Conservation (phyloP, 2,113 vertebrate genomes). For the Callospermophilus lateralis region DNA sequence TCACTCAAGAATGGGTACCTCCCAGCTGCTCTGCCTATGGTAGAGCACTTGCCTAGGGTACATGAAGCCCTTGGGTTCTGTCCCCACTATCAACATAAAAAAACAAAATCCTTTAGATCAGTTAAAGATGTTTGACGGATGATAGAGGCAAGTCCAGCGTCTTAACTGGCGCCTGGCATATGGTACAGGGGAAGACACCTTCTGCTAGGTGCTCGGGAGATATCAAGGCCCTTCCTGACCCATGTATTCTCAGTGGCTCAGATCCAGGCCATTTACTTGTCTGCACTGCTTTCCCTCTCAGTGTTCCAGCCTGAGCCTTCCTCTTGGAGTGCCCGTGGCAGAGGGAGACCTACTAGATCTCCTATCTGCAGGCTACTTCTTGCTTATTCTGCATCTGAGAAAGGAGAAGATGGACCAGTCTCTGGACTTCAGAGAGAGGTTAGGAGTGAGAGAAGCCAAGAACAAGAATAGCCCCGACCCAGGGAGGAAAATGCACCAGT, state of each 20-base stretch:
- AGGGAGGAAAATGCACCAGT: background rate
- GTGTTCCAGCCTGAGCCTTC: background rate
- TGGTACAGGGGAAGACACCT: background rate
- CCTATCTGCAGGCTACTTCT: background rate
- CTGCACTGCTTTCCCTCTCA: background rate
- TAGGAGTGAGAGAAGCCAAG: background rate
- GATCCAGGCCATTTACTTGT: background rate
- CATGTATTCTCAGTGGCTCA: background rate
- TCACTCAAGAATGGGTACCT: background rate
- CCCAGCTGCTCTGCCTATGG: background rate
- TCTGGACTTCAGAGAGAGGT: background rate
- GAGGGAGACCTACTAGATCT: background rate
- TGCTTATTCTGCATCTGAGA: conserved; percentile 56
- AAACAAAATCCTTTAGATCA: background rate
- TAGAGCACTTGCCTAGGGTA: background rate
- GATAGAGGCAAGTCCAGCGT: background rate
- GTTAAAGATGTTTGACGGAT: background rate
- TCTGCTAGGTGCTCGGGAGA: background rate
- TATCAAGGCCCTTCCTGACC: background rate
- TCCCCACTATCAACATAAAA: too few relatives aligned
- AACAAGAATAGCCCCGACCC: background rate
- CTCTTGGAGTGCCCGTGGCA: background rate
- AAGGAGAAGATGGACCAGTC: background rate
- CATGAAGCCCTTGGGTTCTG: background rate
- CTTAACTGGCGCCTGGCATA: background rate